Evolutionary conservation across 2,113 vertebrate genomes (phyloP).

Genomic region (Zingel zingel): DNA sequence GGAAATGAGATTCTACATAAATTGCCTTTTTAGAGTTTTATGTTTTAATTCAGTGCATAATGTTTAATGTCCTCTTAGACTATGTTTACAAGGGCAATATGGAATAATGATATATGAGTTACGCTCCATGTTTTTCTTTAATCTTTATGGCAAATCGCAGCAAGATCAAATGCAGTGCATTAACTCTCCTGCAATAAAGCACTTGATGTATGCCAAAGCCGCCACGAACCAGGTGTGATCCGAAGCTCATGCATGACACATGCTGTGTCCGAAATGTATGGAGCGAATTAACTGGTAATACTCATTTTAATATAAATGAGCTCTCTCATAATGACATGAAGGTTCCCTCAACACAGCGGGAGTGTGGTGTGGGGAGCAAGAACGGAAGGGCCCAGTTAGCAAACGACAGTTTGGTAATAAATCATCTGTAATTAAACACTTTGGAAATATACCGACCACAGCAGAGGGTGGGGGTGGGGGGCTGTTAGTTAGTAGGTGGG

Average conservation of each 20-base stretch:
- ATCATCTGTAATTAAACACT: slow-evolving; percentile 87
- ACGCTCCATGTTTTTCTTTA: slow-evolving; percentile 68
- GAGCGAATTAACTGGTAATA: slow-evolving; percentile 81
- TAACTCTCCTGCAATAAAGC: slow-evolving; percentile 76
- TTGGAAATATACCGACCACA: slow-evolving; percentile 78
- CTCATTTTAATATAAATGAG: slow-evolving; percentile 88
- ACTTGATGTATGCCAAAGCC: slow-evolving; percentile 73
- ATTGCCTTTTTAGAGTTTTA: slow-evolving; percentile 49
- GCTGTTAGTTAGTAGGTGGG: slow-evolving; percentile 56
- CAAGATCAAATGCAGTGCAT: slow-evolving; percentile 78
- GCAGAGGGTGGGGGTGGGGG: slow-evolving; percentile 48
- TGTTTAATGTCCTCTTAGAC: slow-evolving; percentile 58
- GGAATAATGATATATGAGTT: slow-evolving; percentile 66
- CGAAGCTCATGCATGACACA: slow-evolving; percentile 58
- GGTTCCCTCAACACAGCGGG: slow-evolving; percentile 77
- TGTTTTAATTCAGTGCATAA: slow-evolving; percentile 64
- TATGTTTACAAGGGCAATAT: slow-evolving; percentile 64
- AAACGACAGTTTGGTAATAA: slow-evolving; percentile 82
- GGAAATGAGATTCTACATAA: slow-evolving; percentile 58
- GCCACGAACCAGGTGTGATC: slow-evolving; percentile 66
- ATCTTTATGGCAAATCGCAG: slow-evolving; percentile 77
- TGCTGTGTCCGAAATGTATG: slow-evolving; percentile 83
- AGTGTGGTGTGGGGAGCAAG: slow-evolving; percentile 64
- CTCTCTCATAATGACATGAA: slow-evolving; percentile 81
- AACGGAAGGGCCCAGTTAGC: slow-evolving; percentile 78